phyloP scores from a whole-genome alignment of 2,113 vertebrate genomes.

The Labeo rohita region DNA sequence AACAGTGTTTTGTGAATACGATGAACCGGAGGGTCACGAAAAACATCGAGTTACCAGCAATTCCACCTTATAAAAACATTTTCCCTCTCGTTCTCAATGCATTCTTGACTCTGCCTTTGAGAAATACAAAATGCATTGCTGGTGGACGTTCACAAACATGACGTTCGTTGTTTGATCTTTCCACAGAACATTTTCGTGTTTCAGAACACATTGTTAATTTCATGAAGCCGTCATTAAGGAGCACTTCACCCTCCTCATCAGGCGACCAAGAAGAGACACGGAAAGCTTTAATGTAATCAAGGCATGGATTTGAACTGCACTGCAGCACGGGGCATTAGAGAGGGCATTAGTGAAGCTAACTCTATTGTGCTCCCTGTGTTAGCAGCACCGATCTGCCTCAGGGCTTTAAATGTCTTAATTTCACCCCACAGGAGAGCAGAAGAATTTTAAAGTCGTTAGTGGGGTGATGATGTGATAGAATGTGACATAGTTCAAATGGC shows the following conservation, averaged over 20 bases:
- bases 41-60: not conserved
- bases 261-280: constrained; percentile 36
- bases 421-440: constrained; percentile 29
- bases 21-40: not conserved
- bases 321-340: constrained; percentile 35
- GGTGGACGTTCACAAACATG: not conserved
- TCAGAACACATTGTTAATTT: constrained; percentile 53
- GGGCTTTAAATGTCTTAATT: constrained; percentile 32
- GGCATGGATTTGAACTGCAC: constrained; percentile 39
- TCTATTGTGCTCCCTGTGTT: constrained; percentile 49
- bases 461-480: constrained; percentile 37
- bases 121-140: not conserved
- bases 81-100: not conserved
- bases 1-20: not conserved
- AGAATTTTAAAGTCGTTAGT: constrained; percentile 45
- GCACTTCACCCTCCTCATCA: constrained; percentile 51
- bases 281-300: constrained; percentile 54
- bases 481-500: constrained; percentile 41
- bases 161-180: constrained; percentile 47
- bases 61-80: not conserved
- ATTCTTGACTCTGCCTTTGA: not conserved
- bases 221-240: constrained; percentile 52
- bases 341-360: constrained; percentile 33
- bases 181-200: not conserved
- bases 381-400: constrained; percentile 25